A percentile compares a stretch with the other conserved stretches of the same genome.
Conservation (phyloP, 2,113 vertebrate genomes). For the Anoura caudifer region DNA sequence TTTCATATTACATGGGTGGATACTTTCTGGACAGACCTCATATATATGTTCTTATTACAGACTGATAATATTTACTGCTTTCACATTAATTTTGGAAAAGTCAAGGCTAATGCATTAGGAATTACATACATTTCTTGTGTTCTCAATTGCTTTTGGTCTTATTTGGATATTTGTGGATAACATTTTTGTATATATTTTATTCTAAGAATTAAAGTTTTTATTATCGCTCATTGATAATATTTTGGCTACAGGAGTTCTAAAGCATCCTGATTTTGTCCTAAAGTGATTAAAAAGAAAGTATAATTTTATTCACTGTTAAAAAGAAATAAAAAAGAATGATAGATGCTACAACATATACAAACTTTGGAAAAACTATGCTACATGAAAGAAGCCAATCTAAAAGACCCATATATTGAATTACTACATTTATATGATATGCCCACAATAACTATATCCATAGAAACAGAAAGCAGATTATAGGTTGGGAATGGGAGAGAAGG, state of each 20-base stretch:
- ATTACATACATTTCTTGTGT: neutral
- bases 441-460: neutral
- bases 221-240: neutral
- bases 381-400: neutral
- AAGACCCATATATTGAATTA: neutral
- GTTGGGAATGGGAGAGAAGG: rapidly evolving
- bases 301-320: neutral
- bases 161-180: conserved; percentile 5
- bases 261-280: neutral
- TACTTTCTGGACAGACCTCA: too few species aligned
- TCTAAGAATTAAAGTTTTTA: conserved; percentile 30
- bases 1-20: too few species aligned
- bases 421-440: neutral
- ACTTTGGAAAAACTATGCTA: neutral
- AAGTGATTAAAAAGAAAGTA: neutral
- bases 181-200: conserved; percentile 38
- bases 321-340: neutral
- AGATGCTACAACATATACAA: neutral
- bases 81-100: conserved; percentile 18
- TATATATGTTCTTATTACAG: neutral
- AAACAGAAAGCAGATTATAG: neutral
- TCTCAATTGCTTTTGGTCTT: conserved; percentile 27
- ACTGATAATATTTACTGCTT: neutral
- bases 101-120: neutral
- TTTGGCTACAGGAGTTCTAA: conserved; percentile 24